Evolutionary conservation across 2,888 invertebrate species (phyloP).

Genomic region (Ryuthela nishihirai): DNA sequence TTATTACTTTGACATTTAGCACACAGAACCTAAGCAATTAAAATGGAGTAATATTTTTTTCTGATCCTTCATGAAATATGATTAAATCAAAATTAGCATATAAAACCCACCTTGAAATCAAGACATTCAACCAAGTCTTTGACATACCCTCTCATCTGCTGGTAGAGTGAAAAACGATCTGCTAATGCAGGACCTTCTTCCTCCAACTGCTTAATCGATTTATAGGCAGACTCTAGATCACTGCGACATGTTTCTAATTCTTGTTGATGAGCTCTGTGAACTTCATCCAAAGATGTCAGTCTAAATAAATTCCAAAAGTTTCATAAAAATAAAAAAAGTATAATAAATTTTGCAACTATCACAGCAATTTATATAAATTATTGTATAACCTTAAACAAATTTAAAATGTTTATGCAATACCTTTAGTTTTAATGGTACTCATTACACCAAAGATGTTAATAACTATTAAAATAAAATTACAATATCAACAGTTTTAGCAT

Average conservation of each 20-base stretch:
- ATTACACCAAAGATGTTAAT: background rate
- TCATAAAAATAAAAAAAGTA: no score
- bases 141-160: conserved; percentile 91
- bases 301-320: no score
- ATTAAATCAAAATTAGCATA: no score
- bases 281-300: conserved; percentile 25
- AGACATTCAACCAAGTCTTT: conserved; percentile 96
- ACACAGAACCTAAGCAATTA: no score
- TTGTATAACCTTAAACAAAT: conserved; percentile 1
- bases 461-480: background rate
- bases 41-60: no score
- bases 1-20: no score
- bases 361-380: conserved; percentile 3
- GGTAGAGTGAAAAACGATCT: conserved; percentile 85
- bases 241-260: conserved; percentile 57
- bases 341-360: no score
- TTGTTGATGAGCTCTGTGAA: conserved; percentile 53
- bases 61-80: no score
- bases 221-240: conserved; percentile 54
- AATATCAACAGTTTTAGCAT: no score
- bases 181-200: conserved; percentile 64
- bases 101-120: conserved; percentile 83
- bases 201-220: conserved; percentile 56
- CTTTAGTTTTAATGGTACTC: background rate
- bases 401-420: background rate